Conservation (phyloP, 2,113 vertebrate genomes). For the Laticauda laticaudata region DNA sequence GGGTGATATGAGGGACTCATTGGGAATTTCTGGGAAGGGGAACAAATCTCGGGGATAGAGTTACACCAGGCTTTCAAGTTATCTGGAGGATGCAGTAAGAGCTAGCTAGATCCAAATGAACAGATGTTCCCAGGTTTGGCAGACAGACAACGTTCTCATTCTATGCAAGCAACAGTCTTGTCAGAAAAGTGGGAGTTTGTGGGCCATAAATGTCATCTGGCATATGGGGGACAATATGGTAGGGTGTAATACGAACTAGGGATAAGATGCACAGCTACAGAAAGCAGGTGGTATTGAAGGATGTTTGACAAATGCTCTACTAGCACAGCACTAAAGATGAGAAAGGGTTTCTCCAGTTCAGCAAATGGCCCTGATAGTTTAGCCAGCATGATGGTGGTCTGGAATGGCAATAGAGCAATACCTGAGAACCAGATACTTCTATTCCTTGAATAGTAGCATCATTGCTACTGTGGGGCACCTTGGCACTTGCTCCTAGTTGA, state of each 20-base stretch:
- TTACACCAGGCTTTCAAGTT: not conserved
- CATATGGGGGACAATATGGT: not conserved
- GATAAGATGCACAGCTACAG: not conserved
- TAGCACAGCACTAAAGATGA: not conserved
- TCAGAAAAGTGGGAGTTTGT: not conserved
- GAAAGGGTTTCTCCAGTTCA: not conserved
- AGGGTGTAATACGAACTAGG: not conserved
- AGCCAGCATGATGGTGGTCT: not conserved
- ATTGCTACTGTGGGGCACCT: not conserved
- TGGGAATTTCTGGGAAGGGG: not conserved
- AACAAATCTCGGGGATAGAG: not conserved
- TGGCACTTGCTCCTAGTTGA: not conserved
- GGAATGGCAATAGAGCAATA: not conserved
- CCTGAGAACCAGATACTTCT: not conserved
- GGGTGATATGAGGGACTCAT: not conserved
- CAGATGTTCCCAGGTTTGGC: not conserved
- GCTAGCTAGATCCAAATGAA: rapidly evolving
- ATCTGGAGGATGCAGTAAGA: not conserved
- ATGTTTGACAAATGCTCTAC: no score
- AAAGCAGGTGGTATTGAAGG: not conserved
- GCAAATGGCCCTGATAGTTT: not conserved
- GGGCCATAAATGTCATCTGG: not conserved
- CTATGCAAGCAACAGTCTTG: not conserved
- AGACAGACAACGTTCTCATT: not conserved
- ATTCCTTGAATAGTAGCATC: not conserved